These are phyloP conservation scores for Epizoanthus stellaris DNA, from an alignment of 92 coral and sea anemone genomes.

Conservation along the genomic window DNA sequence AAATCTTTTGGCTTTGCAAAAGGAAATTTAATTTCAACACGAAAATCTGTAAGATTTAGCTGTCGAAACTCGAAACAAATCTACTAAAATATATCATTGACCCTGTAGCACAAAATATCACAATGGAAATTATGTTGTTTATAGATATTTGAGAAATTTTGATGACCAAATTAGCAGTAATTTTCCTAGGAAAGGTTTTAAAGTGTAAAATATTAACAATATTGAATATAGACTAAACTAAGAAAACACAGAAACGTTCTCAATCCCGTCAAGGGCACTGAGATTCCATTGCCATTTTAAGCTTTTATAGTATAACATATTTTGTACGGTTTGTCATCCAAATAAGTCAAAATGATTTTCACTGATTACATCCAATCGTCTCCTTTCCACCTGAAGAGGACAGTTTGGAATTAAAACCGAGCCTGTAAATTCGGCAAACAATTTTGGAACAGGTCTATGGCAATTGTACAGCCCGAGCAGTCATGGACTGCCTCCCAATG, in stretches of 20 bases:
- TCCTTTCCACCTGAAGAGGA: background rate
- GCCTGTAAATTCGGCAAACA: conserved; percentile 4
- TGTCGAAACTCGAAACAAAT: no score
- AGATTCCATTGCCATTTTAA: conserved; percentile 7
- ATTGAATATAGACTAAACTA: background rate
- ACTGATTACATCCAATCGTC: background rate
- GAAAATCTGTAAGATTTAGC: no score
- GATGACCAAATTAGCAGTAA: conserved; percentile 1
- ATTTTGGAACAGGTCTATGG: background rate
- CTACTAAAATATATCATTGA: no score
- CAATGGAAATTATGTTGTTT: background rate
- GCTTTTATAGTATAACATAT: background rate
- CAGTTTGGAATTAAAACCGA: background rate
- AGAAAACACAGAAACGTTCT: background rate
- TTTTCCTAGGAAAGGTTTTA: background rate
- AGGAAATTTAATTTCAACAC: no score
- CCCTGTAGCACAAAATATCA: background rate
- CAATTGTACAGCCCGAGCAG: background rate
- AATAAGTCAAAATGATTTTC: conserved; percentile 6
- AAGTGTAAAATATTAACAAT: background rate
- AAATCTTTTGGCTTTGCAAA: no score
- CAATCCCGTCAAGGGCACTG: no score
- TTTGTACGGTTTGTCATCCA: background rate
- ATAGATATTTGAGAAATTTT: background rate
- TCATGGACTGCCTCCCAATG: background rate